These are phyloP conservation scores for Geothlypis trichas DNA, from an alignment of 2,113 vertebrate genomes.

Conservation along the genomic window DNA sequence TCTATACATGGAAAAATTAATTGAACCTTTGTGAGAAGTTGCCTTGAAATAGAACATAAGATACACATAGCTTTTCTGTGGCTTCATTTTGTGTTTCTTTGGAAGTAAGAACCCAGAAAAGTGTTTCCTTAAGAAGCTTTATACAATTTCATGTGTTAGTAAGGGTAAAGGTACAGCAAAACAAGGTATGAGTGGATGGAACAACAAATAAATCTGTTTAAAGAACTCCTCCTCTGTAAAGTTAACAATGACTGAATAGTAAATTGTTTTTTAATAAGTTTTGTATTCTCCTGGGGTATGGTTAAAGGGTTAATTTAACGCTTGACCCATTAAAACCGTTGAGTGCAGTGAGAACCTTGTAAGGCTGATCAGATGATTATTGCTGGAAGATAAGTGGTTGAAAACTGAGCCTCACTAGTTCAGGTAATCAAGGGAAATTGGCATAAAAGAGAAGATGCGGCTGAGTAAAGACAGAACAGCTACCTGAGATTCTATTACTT, in stretches of 20 bases:
- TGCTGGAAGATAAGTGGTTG: constrained; percentile 85
- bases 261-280: constrained; percentile 69
- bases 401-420: constrained; percentile 86
- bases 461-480: constrained; percentile 71
- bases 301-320: constrained; percentile 77
- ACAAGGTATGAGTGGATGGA: background rate
- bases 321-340: constrained; percentile 75
- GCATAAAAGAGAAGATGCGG: constrained; percentile 77
- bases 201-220: background rate
- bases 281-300: constrained; percentile 48
- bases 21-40: background rate
- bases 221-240: background rate
- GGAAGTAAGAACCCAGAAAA: background rate
- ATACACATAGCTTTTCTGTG: background rate
- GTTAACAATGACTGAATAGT: constrained; percentile 53
- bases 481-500: constrained; percentile 89
- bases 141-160: background rate
- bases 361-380: constrained; percentile 86
- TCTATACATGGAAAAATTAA: background rate
- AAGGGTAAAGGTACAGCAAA: background rate
- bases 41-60: background rate
- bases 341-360: constrained; percentile 77
- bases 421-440: constrained; percentile 88
- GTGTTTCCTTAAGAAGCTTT: background rate
- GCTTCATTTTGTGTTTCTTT: background rate